Percentiles rank a stretch among this genome's conserved stretches.
Evolutionary conservation across 2,888 invertebrate species (phyloP).

Genomic region (Rhingia rostrata): DNA sequence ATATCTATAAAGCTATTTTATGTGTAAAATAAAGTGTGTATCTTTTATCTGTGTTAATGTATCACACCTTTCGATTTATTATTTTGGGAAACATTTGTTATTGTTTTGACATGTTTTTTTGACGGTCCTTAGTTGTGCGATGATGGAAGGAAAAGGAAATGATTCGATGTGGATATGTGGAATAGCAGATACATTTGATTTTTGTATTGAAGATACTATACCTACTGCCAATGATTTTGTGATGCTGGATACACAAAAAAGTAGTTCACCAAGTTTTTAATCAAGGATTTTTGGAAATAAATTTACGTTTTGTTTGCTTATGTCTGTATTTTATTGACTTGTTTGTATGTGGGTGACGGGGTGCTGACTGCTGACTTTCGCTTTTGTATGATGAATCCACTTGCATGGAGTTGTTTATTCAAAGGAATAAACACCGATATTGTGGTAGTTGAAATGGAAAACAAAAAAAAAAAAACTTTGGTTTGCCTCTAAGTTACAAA

Average conservation of each 20-base stretch:
- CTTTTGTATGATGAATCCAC: slow-evolving; percentile 3
- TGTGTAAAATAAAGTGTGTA: neutral
- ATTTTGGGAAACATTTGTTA: neutral
- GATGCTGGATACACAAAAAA: slow-evolving; percentile 16
- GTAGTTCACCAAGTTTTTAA: slow-evolving; percentile 12
- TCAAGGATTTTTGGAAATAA: slow-evolving; percentile 14
- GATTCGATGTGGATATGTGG: slow-evolving; percentile 12
- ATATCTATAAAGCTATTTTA: neutral
- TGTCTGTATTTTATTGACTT: slow-evolving; percentile 45
- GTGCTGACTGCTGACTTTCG: slow-evolving; percentile 1
- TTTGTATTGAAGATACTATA: neutral
- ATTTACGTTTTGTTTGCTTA: slow-evolving; percentile 25
- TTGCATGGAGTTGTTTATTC: too few relatives aligned
- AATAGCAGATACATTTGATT: slow-evolving; percentile 42
- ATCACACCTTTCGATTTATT: slow-evolving; percentile 40
- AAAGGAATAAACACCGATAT: too few relatives aligned
- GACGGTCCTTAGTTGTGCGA: neutral
- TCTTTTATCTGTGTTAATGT: slow-evolving; percentile 41
- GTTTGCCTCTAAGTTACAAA: too few relatives aligned
- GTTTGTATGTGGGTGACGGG: neutral
- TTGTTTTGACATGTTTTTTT: neutral
- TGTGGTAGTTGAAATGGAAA: too few relatives aligned
- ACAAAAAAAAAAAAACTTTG: too few relatives aligned
- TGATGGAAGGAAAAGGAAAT: neutral
- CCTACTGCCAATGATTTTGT: neutral